phyloP scores from a whole-genome alignment of 2,113 vertebrate genomes.

The Isichthys henryi region DNA sequence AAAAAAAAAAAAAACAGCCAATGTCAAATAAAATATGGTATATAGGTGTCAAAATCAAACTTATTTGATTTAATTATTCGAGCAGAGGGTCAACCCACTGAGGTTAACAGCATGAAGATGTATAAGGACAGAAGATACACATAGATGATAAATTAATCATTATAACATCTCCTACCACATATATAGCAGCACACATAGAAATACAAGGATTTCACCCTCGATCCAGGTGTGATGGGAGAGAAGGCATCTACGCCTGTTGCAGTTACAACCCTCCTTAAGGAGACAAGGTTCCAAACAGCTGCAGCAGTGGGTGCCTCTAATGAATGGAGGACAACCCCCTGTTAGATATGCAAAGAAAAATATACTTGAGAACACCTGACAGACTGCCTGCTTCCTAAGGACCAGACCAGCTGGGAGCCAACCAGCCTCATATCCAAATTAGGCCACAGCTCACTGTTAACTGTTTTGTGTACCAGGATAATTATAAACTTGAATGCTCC shows the following conservation, averaged over 20 bases:
- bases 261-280: neutral
- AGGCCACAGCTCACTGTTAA: neutral
- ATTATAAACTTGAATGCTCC: conserved; percentile 1
- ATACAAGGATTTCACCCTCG: neutral
- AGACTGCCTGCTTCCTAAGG: neutral
- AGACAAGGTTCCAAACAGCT: neutral
- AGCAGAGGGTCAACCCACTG: neutral
- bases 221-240: neutral
- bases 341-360: neutral
- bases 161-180: neutral
- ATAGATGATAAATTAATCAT: no score
- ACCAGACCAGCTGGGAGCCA: neutral
- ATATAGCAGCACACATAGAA: neutral
- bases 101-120: neutral
- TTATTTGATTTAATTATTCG: neutral
- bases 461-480: neutral
- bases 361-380: neutral
- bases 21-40: neutral
- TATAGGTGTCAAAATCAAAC: neutral
- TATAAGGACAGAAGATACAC: neutral
- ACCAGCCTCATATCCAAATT: neutral
- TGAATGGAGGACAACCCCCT: neutral
- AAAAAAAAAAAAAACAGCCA: neutral
- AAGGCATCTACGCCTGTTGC: neutral
- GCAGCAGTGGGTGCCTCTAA: neutral